Evolutionary conservation across 2,797 vertebrate species (phyloP), one percentile per base, ranked within the genome.

Genomic region (Acanthiza pusilla): DNA sequence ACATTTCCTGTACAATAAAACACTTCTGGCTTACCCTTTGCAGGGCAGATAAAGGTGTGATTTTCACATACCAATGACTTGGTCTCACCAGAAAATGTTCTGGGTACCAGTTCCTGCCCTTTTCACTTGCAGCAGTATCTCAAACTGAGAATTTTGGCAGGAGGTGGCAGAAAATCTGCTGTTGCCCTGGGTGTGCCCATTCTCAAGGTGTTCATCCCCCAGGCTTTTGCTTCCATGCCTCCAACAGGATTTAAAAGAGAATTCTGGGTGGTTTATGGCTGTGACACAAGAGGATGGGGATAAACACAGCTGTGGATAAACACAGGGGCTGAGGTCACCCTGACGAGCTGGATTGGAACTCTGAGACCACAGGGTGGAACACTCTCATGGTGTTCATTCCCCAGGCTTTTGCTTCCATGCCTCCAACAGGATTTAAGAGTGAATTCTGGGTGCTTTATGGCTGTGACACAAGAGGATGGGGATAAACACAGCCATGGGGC

Each of bases 151-250:
- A 42, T 50, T 91, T 40, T 88, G 68, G 43, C 38, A 65, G 65
- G 10, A 71, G 16, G 21, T 47, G 6, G 32, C 38, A 91, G 45
- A 70, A 74, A 85, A 45, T 42, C 55, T 83, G 2, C 58, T 2
- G 0, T n/a, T 62, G 5, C 54, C 50, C 47, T 12, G 19, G 16
- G 3, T 13, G 0, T 47, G 20, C 5, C 26, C 14, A 1, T 16
- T 47, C 13, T 60, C 0, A 0, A 12, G 7, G 3, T 34, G 21
- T 67, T 50, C 5, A 2, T 40, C 70, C 62, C 62, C 38, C 58
- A 86, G 23, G 10, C 17, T 72, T 22, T 63, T 75, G 27, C 29
- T 72, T 78, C 66, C 45, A 2, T 1, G 3, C 20, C 32, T 85
- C 36, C 16, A 8, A 18, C 30, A 71, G 30, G 11, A 30, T 63